Conservation (phyloP, 2,113 vertebrate species). For the Serilophus lunatus region DNA sequence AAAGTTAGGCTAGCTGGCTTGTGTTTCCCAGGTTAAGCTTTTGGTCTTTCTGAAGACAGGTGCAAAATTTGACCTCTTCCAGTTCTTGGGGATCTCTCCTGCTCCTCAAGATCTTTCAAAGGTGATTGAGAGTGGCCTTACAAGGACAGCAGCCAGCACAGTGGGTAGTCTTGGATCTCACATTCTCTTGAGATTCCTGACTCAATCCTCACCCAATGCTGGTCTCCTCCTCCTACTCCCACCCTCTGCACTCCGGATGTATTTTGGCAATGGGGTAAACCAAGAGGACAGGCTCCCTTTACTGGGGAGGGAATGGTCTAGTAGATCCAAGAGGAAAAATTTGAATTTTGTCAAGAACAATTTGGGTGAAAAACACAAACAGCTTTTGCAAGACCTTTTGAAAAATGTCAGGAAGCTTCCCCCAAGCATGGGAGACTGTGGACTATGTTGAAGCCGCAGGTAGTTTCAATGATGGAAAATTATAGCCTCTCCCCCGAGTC, state of each 20-base stretch:
- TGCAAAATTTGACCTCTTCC: background rate
- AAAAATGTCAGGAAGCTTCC: background rate
- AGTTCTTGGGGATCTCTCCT: background rate
- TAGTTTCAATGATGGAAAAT: too few species aligned
- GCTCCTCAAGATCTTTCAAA: background rate
- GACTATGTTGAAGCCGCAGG: too few species aligned
- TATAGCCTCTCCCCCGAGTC: too few species aligned
- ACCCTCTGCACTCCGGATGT: background rate
- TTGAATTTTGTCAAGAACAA: background rate
- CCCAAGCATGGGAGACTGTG: too few species aligned
- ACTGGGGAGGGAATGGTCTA: background rate
- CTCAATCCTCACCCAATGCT: background rate
- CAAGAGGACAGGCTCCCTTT: background rate
- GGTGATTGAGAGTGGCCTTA: background rate
- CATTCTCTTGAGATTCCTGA: too few species aligned
- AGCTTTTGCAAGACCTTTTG: background rate
- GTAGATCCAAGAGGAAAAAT: background rate
- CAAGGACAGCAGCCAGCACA: background rate
- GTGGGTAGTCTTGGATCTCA: background rate
- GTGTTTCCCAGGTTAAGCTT: background rate
- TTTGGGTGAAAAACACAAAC: background rate
- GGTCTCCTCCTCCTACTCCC: background rate
- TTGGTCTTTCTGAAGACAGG: background rate
- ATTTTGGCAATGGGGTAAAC: background rate
- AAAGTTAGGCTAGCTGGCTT: background rate